A percentile compares a stretch with the other conserved stretches of the same genome.
phyloP scores from a whole-genome alignment of 2,888 invertebrate species.

The Campopleginae sp. region DNA sequence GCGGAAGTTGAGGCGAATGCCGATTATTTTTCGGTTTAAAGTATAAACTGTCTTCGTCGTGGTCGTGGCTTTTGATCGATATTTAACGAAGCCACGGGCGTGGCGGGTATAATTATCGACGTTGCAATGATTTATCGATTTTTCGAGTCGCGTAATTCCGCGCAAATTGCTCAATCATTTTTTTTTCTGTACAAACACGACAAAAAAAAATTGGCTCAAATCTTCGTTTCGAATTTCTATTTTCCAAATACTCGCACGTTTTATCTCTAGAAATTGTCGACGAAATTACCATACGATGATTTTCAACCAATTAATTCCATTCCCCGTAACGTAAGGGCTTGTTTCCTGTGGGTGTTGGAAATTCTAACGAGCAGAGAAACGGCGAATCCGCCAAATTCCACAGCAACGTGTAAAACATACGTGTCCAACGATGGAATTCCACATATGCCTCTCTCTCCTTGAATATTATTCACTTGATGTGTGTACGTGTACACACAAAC shows the following conservation, averaged over 20 bases:
- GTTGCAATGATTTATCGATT: slow-evolving; percentile 32
- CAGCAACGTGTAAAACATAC: slow-evolving; percentile 23
- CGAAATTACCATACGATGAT: background rate
- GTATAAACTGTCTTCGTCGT: slow-evolving; percentile 14
- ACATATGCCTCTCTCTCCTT: slow-evolving; percentile 41
- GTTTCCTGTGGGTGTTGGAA: background rate
- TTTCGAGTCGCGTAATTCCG: slow-evolving; percentile 9
- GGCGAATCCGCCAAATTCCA: slow-evolving; percentile 43
- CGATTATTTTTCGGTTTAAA: slow-evolving; percentile 13
- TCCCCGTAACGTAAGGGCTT: too few species aligned
- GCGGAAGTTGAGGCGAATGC: slow-evolving; percentile 31
- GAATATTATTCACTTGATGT: slow-evolving; percentile 45
- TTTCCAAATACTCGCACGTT: background rate
- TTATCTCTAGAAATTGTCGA: background rate
- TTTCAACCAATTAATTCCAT: too few species aligned
- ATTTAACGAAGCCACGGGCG: slow-evolving; percentile 39
- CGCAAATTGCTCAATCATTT: background rate
- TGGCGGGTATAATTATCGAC: slow-evolving; percentile 11
- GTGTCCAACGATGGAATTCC: slow-evolving; percentile 56
- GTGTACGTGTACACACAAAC: slow-evolving; percentile 10
- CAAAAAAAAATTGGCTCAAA: background rate
- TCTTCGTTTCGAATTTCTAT: background rate
- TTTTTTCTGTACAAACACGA: slow-evolving; percentile 3
- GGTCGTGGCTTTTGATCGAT: slow-evolving; percentile 14
- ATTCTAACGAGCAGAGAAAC: slow-evolving; percentile 1